Base-by-base conservation (phyloP, 2,888 invertebrate species). In the Drosophila histrio region DNA sequence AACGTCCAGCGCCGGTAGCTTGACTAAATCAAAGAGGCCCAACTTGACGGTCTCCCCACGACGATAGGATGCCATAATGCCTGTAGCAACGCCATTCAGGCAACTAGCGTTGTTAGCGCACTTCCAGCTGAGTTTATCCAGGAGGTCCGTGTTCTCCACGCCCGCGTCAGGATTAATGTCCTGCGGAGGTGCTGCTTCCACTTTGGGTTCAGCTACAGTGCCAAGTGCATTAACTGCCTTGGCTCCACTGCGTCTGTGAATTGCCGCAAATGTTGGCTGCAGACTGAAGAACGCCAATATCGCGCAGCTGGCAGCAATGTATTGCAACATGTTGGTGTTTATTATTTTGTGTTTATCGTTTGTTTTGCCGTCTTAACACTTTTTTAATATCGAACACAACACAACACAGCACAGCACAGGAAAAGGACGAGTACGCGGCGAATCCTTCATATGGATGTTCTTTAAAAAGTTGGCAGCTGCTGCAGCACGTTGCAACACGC, bases 41-140 rank as follows among this genome's bases (percentile, higher is more conserved):
- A 94, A 93, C 77, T 92, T 92, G 63, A 94, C 92, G 52, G 93
- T 91, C 79, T 93, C 93, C 77, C 93, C 92, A 53, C 93, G 92
- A 53, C 92, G 91, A 64, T 94, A 92, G 76, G 93, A 93, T 76
- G 91, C 92, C 60, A 93, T 88, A 49, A 94, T 91, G 71, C 93
- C 92, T 65, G 90, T 92, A 17, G 93, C 92, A 84, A 94, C 89
- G 30, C 91, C 79, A 58, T 94, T 92, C 32, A 94, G 92, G 79
- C 94, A 94, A 66, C 93, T 94, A 28, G 94, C 93, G 90, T 94
- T 94, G 82, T 94, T 94, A 89, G 93, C 93, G 91, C 94, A 94
- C 79, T 86, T 85, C 92, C 92, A 92, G 43, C 88, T 90, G n/a
- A 91, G 78, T 65, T 90, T 90, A 52, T 91, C 89, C 61, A 88